Conservation (phyloP, 2,113 vertebrate species). For the Morone chrysops region DNA sequence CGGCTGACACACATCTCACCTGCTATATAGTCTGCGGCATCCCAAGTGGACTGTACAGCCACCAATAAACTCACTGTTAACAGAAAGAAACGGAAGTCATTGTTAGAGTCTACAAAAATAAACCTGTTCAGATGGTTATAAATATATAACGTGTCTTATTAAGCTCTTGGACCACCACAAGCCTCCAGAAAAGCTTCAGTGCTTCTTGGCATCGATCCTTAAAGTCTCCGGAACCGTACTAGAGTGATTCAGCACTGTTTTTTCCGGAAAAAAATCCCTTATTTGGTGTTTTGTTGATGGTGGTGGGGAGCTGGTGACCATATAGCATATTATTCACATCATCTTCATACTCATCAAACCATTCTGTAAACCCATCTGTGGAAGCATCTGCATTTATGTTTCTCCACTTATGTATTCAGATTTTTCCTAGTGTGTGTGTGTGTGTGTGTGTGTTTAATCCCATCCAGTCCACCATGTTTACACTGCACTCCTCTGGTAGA, state of each 20-base stretch:
- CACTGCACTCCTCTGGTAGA: slow-evolving; percentile 66
- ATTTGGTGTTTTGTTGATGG: not conserved
- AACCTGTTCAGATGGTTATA: not conserved
- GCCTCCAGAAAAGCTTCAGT: not conserved
- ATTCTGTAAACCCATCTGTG: not conserved
- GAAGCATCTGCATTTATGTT: not conserved
- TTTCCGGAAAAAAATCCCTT: not conserved
- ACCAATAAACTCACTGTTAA: slow-evolving; percentile 52
- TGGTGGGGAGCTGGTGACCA: not conserved
- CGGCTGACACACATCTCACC: slow-evolving; percentile 49
- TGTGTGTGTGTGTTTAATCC: not conserved
- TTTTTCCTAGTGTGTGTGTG: not conserved
- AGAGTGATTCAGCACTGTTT: not conserved
- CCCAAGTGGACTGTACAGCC: slow-evolving; percentile 3
- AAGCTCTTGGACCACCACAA: not conserved
- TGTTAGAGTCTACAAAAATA: not conserved
- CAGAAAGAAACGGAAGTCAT: slow-evolving; percentile 20
- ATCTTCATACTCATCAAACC: not conserved
- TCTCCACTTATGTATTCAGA: not conserved
- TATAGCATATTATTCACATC: not conserved
- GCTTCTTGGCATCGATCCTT: not conserved
- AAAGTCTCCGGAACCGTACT: not conserved
- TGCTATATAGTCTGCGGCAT: slow-evolving; percentile 36
- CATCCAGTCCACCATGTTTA: not conserved
- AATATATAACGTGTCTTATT: not conserved